Base-by-base conservation (phyloP, 2,113 vertebrate species). In the Naja naja region DNA sequence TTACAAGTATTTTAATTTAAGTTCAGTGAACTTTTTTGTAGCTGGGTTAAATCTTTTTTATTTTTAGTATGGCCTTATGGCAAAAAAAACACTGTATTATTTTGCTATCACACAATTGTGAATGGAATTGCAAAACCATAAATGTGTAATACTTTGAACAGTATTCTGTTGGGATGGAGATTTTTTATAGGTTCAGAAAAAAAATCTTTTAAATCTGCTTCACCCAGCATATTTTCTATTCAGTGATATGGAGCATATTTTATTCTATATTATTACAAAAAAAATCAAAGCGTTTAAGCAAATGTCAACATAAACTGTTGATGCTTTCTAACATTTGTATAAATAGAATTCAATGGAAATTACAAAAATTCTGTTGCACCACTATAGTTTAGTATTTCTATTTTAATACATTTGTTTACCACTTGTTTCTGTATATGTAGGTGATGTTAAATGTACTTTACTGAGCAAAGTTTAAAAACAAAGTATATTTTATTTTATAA, bases 401-500 rank as follows among this genome's bases (percentile, higher is more conserved):
- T 99, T 99, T 99, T 99, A 99, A 98, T 99, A 99, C 98, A 98
- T 99, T 99, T 99, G 98, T 99, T 99, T 99, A 99, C 98, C 98
- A 99, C 99, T 99, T 98, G 98, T 99, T 99, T 99, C 98, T 99
- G 99, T 99, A 99, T 99, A 99, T 99, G 99, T 99, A 99, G 99
- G 98, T 99, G 98, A 99, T 34, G 98, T 98, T 99, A 99, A 99
- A 99, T 99, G 98, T 99, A 99, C 99, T 99, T 99, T 99, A 99
- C 99, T 98, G 98, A 99, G 98, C 98, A 99, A 99, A 99, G 98
- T 99, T 99, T 99, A 99, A 99, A 98, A 99, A 98, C 98, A 99
- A 99, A 99, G 98, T 99, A 99, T 99, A 99, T 99, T 99, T 99
- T 99, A 99, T 99, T 99, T 99, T 99, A 99, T 99, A 99, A 99